Base-by-base conservation (phyloP, 2,888 invertebrate species). In the Aphidius colemani region DNA sequence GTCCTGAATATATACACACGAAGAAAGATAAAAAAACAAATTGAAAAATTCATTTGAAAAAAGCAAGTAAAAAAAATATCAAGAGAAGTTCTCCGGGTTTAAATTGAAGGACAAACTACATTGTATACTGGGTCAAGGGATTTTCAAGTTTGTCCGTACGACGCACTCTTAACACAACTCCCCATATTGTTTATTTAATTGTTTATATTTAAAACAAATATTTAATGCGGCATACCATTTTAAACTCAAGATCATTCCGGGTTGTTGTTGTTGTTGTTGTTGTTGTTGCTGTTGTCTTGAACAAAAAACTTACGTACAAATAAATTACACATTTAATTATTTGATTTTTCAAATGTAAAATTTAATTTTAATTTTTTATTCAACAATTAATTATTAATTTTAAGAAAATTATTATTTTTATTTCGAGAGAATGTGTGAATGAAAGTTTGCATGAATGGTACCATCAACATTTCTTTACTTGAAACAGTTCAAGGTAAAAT, bases 121-220 rank as follows among this genome's bases (percentile, higher is more conserved):
- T 61, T 67, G 63, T 69, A 67, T 69, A 69, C 67, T 69, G 67
- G 69, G 69, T 69, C 69, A 69, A 69, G 69, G 69, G 69, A 69
- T 69, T 67, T 30, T 69, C 67, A 66, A 66, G 65, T 69, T 66
- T 69, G 66, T 61, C 63, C 60, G 65, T 53, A 58, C 64, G 49
- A 51, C 56, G 48, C 61, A 66, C 61, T 61, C 62, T 59, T 56
- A 61, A 61, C 3, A 30, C 13, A 30, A 30, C 3, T 30, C 1
- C 30, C 30, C 3, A 30, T 51, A 39, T 51, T 9, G 51, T 51
- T 51, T 18, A 7, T 50, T 50, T 50, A 50, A 50, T 50, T 18
- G 51, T 10, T 30, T 30, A 30, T 30, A 30, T 30, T 30, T 30
- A 30, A 30, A 30, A 30, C 3, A 30, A 5, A 30, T 30, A 30